Percentiles rank a stretch among this genome's conserved stretches.
phyloP scores from a whole-genome alignment of 1,140 invertebrate genomes.

The Akabosia matsudoensis region DNA sequence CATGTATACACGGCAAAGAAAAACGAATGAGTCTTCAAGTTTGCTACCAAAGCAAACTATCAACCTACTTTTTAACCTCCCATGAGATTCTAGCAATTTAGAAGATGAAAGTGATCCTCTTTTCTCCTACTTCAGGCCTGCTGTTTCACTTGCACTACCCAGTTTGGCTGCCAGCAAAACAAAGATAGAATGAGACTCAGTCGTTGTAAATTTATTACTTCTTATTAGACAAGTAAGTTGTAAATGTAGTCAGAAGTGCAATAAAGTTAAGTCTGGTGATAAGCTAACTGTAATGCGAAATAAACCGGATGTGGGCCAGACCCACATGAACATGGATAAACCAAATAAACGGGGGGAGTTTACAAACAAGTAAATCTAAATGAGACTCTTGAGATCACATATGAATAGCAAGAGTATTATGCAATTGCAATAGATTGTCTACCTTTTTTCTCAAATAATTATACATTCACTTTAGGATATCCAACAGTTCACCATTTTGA shows the following conservation, averaged over 20 bases:
- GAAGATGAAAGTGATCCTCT: slow-evolving; percentile 17
- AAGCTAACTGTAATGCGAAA: slow-evolving; percentile 21
- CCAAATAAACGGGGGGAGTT: no score
- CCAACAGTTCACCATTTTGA: no score
- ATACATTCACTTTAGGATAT: no score
- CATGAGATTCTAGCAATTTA: slow-evolving; percentile 15
- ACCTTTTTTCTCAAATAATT: no score
- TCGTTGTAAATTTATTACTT: not conserved
- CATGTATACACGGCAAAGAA: no score
- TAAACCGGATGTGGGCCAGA: not conserved
- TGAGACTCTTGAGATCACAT: no score
- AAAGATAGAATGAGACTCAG: not conserved
- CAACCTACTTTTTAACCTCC: slow-evolving; percentile 21
- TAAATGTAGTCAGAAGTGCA: no score
- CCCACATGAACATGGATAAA: not conserved
- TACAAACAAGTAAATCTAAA: no score
- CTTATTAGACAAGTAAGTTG: not conserved
- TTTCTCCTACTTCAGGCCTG: not conserved
- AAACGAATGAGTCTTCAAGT: not conserved
- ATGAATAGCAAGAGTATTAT: no score
- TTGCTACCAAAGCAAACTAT: slow-evolving; percentile 4
- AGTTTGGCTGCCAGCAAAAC: not conserved
- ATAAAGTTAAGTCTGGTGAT: slow-evolving; percentile 21
- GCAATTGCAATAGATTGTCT: no score
- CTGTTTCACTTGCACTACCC: not conserved